A percentile compares a stretch with the other conserved stretches of the same genome.
Conservation (phyloP, 2,113 vertebrate genomes). For the Polypterus bichir region DNA sequence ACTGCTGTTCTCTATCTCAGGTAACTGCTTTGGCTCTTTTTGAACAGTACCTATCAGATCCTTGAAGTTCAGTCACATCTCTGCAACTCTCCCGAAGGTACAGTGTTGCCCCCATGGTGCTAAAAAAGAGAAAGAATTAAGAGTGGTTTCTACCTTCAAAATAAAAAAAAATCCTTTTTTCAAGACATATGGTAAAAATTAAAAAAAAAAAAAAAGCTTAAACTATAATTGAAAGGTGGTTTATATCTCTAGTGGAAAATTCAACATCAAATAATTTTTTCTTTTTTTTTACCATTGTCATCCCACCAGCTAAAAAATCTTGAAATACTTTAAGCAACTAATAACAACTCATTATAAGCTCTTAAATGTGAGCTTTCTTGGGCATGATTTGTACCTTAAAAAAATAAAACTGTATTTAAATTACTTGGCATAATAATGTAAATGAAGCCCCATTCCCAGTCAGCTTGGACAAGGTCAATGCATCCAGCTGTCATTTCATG, state of each 20-base stretch:
- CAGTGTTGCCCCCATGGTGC: neutral
- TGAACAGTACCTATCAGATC: constrained; percentile 3
- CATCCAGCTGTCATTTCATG: constrained; percentile 48
- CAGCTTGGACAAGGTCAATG: constrained; percentile 45
- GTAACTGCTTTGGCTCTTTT: neutral
- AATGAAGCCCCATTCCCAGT: constrained; percentile 39
- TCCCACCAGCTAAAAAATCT: too few relatives aligned
- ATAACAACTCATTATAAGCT: constrained; percentile 39
- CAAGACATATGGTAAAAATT: neutral
- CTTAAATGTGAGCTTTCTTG: constrained; percentile 41
- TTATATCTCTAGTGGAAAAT: neutral
- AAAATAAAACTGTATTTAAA: constrained; percentile 55
- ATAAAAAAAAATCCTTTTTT: neutral
- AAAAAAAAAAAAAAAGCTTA: neutral
- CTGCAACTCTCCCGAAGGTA: constrained; percentile 1
- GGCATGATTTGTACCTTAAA: constrained; percentile 22
- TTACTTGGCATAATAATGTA: constrained; percentile 58
- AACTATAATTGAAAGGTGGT: neutral
- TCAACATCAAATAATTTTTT: too few relatives aligned
- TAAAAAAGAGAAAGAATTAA: neutral
- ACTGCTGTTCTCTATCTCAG: neutral
- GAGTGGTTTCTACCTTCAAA: neutral
- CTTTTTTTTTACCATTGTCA: too few relatives aligned
- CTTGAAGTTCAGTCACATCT: neutral
- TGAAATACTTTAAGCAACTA: too few relatives aligned